Conservation (phyloP, 2,113 vertebrate genomes). For the Melierax canorus region DNA sequence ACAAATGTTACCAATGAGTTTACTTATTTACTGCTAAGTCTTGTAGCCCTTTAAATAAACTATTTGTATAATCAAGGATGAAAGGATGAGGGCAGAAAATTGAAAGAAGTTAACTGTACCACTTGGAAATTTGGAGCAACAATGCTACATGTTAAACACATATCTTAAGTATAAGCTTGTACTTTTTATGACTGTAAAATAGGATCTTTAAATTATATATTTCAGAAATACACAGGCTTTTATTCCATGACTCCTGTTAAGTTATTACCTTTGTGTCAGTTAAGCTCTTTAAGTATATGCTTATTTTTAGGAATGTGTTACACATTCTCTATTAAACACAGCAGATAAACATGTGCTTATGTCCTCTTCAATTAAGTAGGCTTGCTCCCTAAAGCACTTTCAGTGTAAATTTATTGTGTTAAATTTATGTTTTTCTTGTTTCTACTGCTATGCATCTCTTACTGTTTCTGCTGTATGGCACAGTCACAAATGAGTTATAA, state of each 20-base stretch:
- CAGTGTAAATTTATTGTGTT: conserved; percentile 58
- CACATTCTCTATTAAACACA: conserved; percentile 4
- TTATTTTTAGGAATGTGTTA: conserved; percentile 25
- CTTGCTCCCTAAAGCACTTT: conserved; percentile 36
- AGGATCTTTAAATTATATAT: neutral
- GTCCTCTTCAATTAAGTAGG: conserved; percentile 19
- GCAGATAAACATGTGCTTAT: conserved; percentile 9
- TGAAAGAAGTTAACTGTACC: neutral
- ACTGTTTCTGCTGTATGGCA: conserved; percentile 39
- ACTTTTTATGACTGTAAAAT: neutral
- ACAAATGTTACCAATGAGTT: neutral
- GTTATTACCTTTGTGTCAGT: neutral
- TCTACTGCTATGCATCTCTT: conserved; percentile 35
- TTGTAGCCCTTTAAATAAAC: neutral
- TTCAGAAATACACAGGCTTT: conserved; percentile 18
- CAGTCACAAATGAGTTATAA: conserved; percentile 38
- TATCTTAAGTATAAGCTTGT: conserved; percentile 25
- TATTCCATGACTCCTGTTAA: neutral
- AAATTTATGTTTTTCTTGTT: conserved; percentile 47
- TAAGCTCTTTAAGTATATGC: conserved; percentile 10
- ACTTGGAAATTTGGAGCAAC: neutral
- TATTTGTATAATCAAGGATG: neutral
- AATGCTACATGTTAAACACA: neutral
- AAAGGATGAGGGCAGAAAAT: neutral
- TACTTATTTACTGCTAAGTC: neutral